phyloP scores from a whole-genome alignment of 2,113 vertebrate genomes.

The Poeciliopsis turrubarensis region DNA sequence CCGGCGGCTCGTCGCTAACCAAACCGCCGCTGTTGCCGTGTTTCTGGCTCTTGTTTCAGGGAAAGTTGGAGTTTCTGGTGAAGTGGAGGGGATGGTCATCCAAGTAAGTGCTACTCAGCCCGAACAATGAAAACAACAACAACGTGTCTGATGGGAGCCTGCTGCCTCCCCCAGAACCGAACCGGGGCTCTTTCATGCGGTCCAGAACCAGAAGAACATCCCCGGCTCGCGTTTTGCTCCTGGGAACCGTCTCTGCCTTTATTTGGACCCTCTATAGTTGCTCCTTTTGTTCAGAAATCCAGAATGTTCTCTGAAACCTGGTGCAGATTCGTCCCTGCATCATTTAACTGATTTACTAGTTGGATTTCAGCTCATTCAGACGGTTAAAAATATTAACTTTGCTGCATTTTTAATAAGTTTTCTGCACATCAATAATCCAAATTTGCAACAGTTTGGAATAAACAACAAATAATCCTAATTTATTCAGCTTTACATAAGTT shows the following conservation, averaged over 20 bases:
- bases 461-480: background rate
- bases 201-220: background rate
- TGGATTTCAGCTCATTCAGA: accelerated
- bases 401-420: background rate
- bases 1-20: background rate
- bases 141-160: slow-evolving; percentile 57
- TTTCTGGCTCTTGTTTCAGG: slow-evolving; percentile 78
- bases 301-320: slow-evolving; percentile 4
- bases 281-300: slow-evolving; percentile 51
- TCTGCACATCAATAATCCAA: background rate
- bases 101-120: slow-evolving; percentile 87
- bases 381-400: background rate
- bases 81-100: slow-evolving; percentile 98
- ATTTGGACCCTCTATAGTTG: background rate
- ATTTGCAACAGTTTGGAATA: background rate
- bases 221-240: background rate
- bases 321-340: background rate
- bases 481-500: background rate
- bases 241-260: background rate
- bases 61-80: slow-evolving; percentile 95
- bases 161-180: slow-evolving; percentile 42
- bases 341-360: no score
- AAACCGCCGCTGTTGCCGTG: background rate
- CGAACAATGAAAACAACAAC: slow-evolving; percentile 82
- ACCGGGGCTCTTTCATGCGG: background rate